These are phyloP conservation scores for Rhineura floridana DNA, from an alignment of 2,113 vertebrate species.

Conservation along the genomic window DNA sequence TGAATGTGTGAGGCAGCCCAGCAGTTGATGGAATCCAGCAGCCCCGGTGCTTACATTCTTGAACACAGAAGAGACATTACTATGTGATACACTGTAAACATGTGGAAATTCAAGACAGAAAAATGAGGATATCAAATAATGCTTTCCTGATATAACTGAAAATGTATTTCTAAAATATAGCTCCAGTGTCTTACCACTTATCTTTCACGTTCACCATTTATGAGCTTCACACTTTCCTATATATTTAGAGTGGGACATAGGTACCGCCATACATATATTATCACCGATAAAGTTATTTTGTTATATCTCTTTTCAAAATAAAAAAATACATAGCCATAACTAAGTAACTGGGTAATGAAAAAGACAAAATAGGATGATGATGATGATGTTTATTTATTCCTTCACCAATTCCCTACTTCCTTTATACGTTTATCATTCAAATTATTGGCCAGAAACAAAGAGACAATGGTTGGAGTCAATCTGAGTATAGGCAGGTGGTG, in stretches of 20 bases:
- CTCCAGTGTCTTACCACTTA: not conserved
- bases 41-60: not conserved
- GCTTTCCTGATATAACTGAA: not conserved
- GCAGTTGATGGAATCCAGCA: not conserved
- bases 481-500: not conserved
- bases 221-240: not conserved
- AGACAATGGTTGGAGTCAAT: not conserved
- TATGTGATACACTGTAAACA: not conserved
- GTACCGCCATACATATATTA: not conserved
- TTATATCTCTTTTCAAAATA: not conserved
- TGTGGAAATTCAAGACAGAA: not conserved
- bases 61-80: not conserved
- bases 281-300: not conserved
- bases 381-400: not conserved
- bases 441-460: not conserved
- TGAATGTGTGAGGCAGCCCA: not conserved
- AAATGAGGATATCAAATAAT: not conserved
- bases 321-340: not conserved
- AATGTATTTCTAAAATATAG: not conserved
- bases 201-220: not conserved
- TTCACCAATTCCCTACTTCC: not conserved
- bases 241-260: not conserved
- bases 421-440: not conserved
- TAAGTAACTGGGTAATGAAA: not conserved
- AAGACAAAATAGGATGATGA: not conserved